phyloP scores from a whole-genome alignment of 2,888 invertebrate genomes.

The Elysia crispata region DNA sequence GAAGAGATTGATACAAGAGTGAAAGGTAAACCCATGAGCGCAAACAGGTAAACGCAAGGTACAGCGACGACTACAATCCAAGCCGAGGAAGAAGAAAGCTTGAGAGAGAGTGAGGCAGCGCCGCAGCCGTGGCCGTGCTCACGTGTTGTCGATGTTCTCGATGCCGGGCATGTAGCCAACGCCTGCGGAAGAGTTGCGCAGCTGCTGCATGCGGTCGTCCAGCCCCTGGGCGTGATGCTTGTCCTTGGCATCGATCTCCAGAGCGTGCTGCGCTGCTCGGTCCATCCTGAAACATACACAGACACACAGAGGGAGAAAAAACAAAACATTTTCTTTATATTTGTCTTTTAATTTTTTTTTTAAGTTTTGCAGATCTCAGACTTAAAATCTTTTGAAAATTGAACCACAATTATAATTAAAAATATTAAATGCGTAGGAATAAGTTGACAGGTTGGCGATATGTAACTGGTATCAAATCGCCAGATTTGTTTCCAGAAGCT shows the following conservation, averaged over 20 bases:
- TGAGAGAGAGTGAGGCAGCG: slow-evolving; percentile 18
- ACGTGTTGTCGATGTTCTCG: slow-evolving; percentile 77
- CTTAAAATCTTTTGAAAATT: too few species aligned
- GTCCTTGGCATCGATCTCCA: slow-evolving; percentile 92
- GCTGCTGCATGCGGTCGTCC: slow-evolving; percentile 76
- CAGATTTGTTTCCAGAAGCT: too few species aligned
- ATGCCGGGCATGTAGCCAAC: slow-evolving; percentile 76
- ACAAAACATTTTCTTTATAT: neutral
- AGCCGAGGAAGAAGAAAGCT: neutral
- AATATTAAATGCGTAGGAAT: too few species aligned
- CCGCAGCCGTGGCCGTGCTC: slow-evolving; percentile 51
- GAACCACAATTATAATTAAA: too few species aligned
- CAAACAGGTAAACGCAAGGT: neutral
- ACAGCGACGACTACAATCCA: too few species aligned
- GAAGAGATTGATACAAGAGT: neutral
- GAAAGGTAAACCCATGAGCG: neutral
- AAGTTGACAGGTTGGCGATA: too few species aligned
- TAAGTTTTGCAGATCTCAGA: too few species aligned
- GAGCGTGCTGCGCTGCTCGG: slow-evolving; percentile 82
- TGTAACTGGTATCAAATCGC: too few species aligned
- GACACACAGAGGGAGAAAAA: too few species aligned
- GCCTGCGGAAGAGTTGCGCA: slow-evolving; percentile 73
- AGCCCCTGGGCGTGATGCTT: slow-evolving; percentile 87
- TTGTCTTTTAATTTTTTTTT: too few species aligned
- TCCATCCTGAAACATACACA: slow-evolving; percentile 77